Conservation (phyloP, 2,888 invertebrate species). For the Drosophila eohydei region DNA sequence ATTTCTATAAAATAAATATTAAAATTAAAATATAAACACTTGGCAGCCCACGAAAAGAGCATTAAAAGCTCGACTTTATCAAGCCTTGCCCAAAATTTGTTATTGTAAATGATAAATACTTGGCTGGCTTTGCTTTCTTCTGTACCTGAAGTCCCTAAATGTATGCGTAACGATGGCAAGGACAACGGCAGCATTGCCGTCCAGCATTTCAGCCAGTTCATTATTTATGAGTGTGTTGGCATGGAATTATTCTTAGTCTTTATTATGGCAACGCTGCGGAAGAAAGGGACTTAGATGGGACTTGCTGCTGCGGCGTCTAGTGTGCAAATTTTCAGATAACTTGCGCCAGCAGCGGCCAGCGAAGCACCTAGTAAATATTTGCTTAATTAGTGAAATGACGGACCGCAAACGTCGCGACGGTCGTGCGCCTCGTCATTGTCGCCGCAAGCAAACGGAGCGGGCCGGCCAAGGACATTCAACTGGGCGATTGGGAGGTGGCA, state of each 20-base stretch:
- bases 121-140: slow-evolving; percentile 60
- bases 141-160: slow-evolving; percentile 57
- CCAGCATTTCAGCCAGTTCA: slow-evolving; percentile 68
- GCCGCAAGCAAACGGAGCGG: slow-evolving; percentile 51
- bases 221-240: slow-evolving; percentile 83
- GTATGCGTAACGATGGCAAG: slow-evolving; percentile 63
- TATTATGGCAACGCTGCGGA: slow-evolving; percentile 54
- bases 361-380: slow-evolving; percentile 70
- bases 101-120: slow-evolving; percentile 73
- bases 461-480: slow-evolving; percentile 58
- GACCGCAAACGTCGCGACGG: slow-evolving; percentile 28
- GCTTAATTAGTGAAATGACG: slow-evolving; percentile 79
- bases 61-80: background rate
- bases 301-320: slow-evolving; percentile 38
- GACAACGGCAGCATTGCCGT: slow-evolving; percentile 48
- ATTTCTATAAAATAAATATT: no score
- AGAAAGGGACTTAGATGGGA: slow-evolving; percentile 44
- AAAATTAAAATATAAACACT: no score
- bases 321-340: slow-evolving; percentile 75
- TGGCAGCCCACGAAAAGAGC: background rate
- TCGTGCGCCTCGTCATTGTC: slow-evolving; percentile 28
- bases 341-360: slow-evolving; percentile 22
- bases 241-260: slow-evolving; percentile 81
- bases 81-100: slow-evolving; percentile 8
- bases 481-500: background rate